Base-by-base conservation (phyloP, 1,140 invertebrate genomes). In the Hylaeus anthracinus region DNA sequence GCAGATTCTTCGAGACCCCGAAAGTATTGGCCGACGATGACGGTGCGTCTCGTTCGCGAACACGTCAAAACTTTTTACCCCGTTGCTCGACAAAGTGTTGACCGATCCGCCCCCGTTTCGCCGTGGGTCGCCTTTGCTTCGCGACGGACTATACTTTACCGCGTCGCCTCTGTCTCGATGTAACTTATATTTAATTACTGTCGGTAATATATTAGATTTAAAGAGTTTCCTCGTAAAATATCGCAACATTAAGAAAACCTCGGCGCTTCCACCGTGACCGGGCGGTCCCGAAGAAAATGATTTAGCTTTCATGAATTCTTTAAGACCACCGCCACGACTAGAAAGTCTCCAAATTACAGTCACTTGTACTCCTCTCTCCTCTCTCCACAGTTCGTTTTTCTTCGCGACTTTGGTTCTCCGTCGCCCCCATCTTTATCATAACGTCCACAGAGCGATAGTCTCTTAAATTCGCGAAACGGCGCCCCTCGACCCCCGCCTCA, bases 151-250 rank as follows among this genome's bases (percentile, higher is more conserved):
- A 87, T 88, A 87, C 81, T 88, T 86, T 67, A n/a, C 53, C 72
- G 6, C 72, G 66, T 71, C 39, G 41, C 48, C 64, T 66, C 72
- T 73, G 58, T 69, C 72, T 53, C 53, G 71, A 78, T 89, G 84
- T 88, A 92, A 91, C 89, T 90, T 90, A 90, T 92, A 92, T 92
- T 92, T 92, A 92, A 93, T 93, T 92, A 92, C 89, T 88, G 90
- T 85, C 88, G 87, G 90, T 91, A 90, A 92, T 92, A 92, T 92
- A 93, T 93, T 92, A 92, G 90, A 92, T 92, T 93, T 91, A 91
- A 92, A 91, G 91, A 92, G 89, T 92, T 92, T 90, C 79, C 85
- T 82, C 83, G 86, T 93, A 90, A 92, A 93, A 92, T 93, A 92
- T 93, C 84, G 91, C 90, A 87, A 89, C 91, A 91, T 92, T 93